These are phyloP conservation scores for Pandemis heparana DNA, from an alignment of 2,888 invertebrate species.

Conservation along the genomic window DNA sequence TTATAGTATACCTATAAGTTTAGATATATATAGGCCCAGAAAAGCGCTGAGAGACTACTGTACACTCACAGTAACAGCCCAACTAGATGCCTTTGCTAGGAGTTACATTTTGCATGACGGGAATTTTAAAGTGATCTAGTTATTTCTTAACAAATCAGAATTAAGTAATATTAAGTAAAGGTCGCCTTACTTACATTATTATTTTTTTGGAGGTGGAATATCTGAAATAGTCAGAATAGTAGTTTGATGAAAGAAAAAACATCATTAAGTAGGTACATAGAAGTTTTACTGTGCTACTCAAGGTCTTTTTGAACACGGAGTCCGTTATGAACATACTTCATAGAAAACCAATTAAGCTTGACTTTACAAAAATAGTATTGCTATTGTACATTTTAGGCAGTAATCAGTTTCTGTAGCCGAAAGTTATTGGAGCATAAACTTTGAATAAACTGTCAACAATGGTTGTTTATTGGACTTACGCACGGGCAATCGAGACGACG, in stretches of 20 bases:
- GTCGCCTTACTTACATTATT: too few relatives aligned
- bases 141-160: too few relatives aligned
- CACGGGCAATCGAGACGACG: conserved; percentile 26
- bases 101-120: too few relatives aligned
- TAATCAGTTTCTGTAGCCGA: not conserved
- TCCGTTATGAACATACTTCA: not conserved
- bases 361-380: conserved; percentile 6
- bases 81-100: too few relatives aligned
- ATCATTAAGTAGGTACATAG: not conserved
- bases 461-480: conserved; percentile 31
- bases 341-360: not conserved
- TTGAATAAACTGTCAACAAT: conserved; percentile 28
- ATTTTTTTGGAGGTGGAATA: not conserved
- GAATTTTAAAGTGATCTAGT: too few relatives aligned
- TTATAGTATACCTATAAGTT: too few relatives aligned
- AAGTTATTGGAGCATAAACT: conserved; percentile 13
- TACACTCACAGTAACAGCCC: too few relatives aligned
- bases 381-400: not conserved
- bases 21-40: too few relatives aligned
- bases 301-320: not conserved
- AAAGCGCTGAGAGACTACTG: too few relatives aligned
- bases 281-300: not conserved
- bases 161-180: too few relatives aligned
- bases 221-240: not conserved
- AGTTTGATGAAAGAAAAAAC: not conserved